These are phyloP conservation scores for Polypterus senegalus DNA, from an alignment of 2,113 vertebrate species.

Conservation along the genomic window DNA sequence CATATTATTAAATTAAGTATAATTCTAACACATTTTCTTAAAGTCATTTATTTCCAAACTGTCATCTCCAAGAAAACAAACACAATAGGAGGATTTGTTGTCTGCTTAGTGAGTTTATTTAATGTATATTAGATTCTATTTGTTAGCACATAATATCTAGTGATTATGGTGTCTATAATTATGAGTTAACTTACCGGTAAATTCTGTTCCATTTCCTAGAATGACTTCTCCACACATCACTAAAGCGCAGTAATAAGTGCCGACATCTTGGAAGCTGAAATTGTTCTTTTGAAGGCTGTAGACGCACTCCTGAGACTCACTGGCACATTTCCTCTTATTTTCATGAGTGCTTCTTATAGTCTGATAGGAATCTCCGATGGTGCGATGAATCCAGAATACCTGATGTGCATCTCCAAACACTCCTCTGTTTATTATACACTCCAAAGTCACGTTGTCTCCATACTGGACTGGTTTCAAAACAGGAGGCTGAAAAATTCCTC, in stretches of 20 bases:
- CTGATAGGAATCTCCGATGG: background rate
- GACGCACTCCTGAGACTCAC: background rate
- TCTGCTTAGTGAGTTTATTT: too few species aligned
- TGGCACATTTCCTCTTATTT: background rate
- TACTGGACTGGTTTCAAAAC: background rate
- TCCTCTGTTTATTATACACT: constrained; percentile 1
- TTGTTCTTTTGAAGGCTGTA: background rate
- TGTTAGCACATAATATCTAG: too few species aligned
- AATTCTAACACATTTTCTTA: too few species aligned
- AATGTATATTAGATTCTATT: too few species aligned
- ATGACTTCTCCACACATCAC: background rate
- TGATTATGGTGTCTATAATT: too few species aligned
- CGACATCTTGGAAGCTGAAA: background rate
- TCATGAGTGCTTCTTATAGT: background rate
- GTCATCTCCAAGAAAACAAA: too few species aligned
- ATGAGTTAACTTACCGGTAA: too few species aligned
- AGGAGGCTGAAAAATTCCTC: background rate
- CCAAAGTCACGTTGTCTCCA: background rate
- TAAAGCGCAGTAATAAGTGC: background rate
- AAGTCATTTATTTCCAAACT: too few species aligned
- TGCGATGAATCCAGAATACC: background rate
- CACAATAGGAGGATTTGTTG: too few species aligned
- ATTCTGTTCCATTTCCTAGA: background rate
- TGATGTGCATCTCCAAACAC: background rate
- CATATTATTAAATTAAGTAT: too few species aligned